Evolutionary conservation across 1,140 invertebrate species (phyloP), one percentile per base, ranked within the genome.

Genomic region (Berghia stephanieae): DNA sequence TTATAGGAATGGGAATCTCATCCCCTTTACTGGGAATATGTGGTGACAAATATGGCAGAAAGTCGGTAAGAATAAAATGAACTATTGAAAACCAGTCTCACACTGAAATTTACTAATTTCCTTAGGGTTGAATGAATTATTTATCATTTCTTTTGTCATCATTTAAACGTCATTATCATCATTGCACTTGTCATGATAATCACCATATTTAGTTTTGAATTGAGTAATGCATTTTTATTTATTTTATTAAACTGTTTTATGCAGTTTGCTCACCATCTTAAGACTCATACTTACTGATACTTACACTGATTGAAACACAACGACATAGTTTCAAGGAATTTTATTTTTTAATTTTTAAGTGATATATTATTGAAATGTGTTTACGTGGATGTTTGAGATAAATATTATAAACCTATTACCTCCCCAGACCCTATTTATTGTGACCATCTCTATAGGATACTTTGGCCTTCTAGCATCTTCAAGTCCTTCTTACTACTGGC

Each of bases 1-100:
- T 98, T 90, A 89, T 96, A 86, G 96, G 97, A 69, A 98, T 98
- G 96, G 97, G 98, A 94, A 87, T 98, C 24, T 96, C 95, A 86
- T 96, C 96, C 18, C 95, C 95, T 77, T 94, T 98, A 89, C 98
- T 96, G 96, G 96, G 95, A 24, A 95, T 95, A 87, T 91, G 98
- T 55, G 96, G 96, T 89, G 96, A 98, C 87, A 92, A 94, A 87
- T 98, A 96, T 92, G 97, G 97, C 40, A 91, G 96, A 79, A 95
- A 95, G 91, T 93, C 93, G 84, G 95, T 95, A 90, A 83, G 84
- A n/a, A n/a, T n/a, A n/a, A n/a, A n/a, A n/a, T n/a, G n/a, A n/a
- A n/a, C n/a, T n/a, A n/a, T n/a, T n/a, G n/a, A n/a, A n/a, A n/a
- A n/a, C n/a, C n/a, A n/a, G n/a, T n/a, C n/a, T n/a, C n/a, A n/a